Conservation (phyloP, 2,113 vertebrate species). For the Syrmaticus mikado region DNA sequence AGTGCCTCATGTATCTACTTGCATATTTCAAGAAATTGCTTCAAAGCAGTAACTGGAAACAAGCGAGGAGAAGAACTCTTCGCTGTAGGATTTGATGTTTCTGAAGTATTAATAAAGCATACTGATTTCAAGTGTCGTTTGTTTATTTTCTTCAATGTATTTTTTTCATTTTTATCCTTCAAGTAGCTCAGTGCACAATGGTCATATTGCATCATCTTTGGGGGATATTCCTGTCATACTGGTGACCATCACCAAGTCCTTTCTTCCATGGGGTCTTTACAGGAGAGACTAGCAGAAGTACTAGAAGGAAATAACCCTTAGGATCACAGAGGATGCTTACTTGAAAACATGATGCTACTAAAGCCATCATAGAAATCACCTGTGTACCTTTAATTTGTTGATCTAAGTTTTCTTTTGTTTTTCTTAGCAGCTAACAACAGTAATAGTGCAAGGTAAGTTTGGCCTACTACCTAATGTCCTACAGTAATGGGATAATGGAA, state of each 20-base stretch:
- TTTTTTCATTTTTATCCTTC: neutral
- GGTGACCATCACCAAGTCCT: neutral
- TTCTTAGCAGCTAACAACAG: neutral
- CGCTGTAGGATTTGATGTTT: constrained; percentile 29
- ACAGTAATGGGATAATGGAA: neutral
- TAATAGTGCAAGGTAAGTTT: neutral
- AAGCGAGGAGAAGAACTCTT: neutral
- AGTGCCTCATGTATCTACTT: constrained; percentile 68
- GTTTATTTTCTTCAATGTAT: neutral
- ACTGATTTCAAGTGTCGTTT: neutral
- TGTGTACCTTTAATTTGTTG: neutral
- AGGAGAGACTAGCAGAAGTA: neutral
- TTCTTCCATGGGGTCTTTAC: neutral
- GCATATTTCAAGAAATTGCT: constrained; percentile 61
- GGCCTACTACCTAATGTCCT: neutral
- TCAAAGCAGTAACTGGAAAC: constrained; percentile 23
- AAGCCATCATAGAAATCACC: neutral
- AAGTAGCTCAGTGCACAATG: neutral
- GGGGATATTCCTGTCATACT: neutral
- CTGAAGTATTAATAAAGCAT: constrained; percentile 71
- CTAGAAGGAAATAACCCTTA: neutral
- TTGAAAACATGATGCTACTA: neutral
- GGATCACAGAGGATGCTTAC: neutral
- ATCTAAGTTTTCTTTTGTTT: neutral
- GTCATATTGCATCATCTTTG: neutral